A percentile compares a stretch with the other conserved stretches of the same genome.
phyloP scores from a whole-genome alignment of 1,140 invertebrate genomes.

The Meloidogyne floridensis region DNA sequence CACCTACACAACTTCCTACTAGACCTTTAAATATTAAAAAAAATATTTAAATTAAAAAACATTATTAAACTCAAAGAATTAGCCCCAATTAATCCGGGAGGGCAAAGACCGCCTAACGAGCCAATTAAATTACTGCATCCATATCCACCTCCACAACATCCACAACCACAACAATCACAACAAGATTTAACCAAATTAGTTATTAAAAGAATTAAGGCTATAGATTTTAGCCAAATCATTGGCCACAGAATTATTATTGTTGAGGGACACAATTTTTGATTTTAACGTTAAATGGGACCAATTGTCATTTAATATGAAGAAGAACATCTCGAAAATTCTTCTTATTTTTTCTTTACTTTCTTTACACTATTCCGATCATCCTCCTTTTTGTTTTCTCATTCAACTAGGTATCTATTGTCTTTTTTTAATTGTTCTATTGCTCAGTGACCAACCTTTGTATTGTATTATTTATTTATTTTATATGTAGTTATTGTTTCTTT shows the following conservation, averaged over 20 bases:
- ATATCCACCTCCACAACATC: background rate
- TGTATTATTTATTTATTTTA: background rate
- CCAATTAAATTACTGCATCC: slow-evolving; percentile 12
- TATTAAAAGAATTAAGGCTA: background rate
- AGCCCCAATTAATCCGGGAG: slow-evolving; percentile 9
- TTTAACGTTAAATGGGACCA: background rate
- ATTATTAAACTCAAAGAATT: background rate
- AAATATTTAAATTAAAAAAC: background rate
- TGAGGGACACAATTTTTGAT: background rate
- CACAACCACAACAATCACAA: slow-evolving; percentile 28
- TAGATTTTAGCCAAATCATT: background rate
- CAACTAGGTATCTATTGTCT: background rate
- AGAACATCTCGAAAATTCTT: no score
- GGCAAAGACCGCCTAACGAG: slow-evolving; percentile 10
- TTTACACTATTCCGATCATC: background rate
- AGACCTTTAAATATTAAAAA: slow-evolving; percentile 10
- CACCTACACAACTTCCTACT: slow-evolving; percentile 3
- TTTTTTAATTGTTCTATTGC: background rate
- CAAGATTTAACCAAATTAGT: background rate
- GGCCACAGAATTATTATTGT: background rate
- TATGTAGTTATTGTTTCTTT: background rate
- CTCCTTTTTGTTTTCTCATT: background rate
- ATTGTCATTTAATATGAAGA: background rate
- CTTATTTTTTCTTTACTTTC: no score
- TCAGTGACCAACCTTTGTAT: background rate